phyloP scores from a whole-genome alignment of 2,113 vertebrate genomes.

The Marcusenius ussheri region DNA sequence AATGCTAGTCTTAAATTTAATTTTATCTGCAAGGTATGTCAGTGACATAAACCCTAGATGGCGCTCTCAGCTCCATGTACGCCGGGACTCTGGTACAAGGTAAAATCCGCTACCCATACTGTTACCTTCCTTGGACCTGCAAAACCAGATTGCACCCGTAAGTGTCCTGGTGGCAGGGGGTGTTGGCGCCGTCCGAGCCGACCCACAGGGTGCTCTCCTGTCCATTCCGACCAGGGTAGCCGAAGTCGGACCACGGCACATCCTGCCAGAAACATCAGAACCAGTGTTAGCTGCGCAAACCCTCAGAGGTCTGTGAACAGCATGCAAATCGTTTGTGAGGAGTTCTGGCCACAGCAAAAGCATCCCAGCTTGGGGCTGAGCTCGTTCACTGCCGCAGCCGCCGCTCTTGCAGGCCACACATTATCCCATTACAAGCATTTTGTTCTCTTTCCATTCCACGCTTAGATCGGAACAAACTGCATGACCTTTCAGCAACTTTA shows the following conservation, averaged over 20 bases:
- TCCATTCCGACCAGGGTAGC: slow-evolving; percentile 79
- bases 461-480: slow-evolving; percentile 64
- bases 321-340: background rate
- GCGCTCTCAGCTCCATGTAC: background rate
- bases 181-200: slow-evolving; percentile 81
- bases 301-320: background rate
- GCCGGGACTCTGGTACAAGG: background rate
- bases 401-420: background rate
- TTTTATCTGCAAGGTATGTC: background rate
- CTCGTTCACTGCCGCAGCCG: background rate
- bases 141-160: slow-evolving; percentile 92
- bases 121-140: slow-evolving; percentile 92
- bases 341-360: background rate
- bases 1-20: background rate
- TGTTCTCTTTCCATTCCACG: slow-evolving; percentile 48
- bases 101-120: background rate
- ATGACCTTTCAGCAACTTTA: slow-evolving; percentile 63
- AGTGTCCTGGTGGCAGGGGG: slow-evolving; percentile 87
- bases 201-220: slow-evolving; percentile 88
- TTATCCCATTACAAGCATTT: background rate
- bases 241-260: slow-evolving; percentile 84
- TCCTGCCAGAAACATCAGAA: slow-evolving; percentile 61
- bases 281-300: background rate
- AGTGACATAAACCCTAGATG: background rate
- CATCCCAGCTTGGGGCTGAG: background rate